Evolutionary conservation across 2,888 invertebrate genomes (phyloP).

Genomic region (Cybosia mesomella): DNA sequence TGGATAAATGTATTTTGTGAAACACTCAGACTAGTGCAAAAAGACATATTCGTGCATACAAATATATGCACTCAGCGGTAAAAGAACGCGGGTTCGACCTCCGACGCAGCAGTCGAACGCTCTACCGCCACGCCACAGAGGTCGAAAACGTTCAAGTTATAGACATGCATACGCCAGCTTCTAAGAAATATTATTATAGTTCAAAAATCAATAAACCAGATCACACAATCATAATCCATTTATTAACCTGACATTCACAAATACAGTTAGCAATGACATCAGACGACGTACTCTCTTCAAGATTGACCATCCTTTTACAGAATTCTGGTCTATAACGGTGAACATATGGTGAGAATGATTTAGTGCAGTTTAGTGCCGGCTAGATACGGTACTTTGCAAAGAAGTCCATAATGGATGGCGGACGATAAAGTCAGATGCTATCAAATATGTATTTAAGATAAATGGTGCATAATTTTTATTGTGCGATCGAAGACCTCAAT

Average conservation of each 20-base stretch:
- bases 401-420: neutral
- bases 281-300: conserved; percentile 28
- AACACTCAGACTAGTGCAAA: too few relatives aligned
- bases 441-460: conserved; percentile 8
- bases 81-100: too few relatives aligned
- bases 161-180: neutral
- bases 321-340: conserved; percentile 49
- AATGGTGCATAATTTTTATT: neutral
- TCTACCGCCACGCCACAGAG: too few relatives aligned
- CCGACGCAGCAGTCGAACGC: too few relatives aligned
- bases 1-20: too few relatives aligned
- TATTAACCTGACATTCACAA: conserved; percentile 10
- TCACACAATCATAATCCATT: neutral
- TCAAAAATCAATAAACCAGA: conserved; percentile 11
- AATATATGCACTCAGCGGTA: too few relatives aligned
- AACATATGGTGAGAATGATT: conserved; percentile 32
- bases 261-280: conserved; percentile 52
- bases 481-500: neutral
- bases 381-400: conserved; percentile 20
- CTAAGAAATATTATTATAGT: neutral
- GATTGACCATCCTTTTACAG: conserved; percentile 35
- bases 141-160: too few relatives aligned
- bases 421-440: conserved; percentile 12
- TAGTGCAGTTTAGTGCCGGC: conserved; percentile 24
- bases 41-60: too few relatives aligned